These are phyloP conservation scores for Gadus macrocephalus DNA, from an alignment of 2,113 vertebrate genomes.

Conservation along the genomic window DNA sequence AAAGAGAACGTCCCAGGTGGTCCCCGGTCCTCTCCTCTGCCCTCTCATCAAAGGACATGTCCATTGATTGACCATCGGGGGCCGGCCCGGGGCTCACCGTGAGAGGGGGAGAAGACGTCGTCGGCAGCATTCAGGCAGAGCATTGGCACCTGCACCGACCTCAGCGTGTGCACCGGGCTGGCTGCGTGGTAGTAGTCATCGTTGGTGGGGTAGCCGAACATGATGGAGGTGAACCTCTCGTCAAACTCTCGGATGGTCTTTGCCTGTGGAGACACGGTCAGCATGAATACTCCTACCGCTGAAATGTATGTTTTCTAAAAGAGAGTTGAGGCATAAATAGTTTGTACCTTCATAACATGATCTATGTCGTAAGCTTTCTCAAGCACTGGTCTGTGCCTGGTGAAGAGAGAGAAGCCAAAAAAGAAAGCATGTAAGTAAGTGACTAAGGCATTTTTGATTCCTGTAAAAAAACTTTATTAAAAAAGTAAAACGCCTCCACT, in stretches of 20 bases:
- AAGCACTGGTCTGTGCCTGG: constrained; percentile 89
- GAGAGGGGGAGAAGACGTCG: constrained; percentile 93
- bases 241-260: constrained; percentile 96
- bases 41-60: not conserved
- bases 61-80: not conserved
- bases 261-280: constrained; percentile 70
- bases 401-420: constrained; percentile 36
- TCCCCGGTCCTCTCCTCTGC: too few relatives aligned
- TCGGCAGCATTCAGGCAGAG: constrained; percentile 94
- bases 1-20: too few relatives aligned
- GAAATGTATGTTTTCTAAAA: not conserved
- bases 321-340: not conserved
- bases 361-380: constrained; percentile 93
- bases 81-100: constrained; percentile 74
- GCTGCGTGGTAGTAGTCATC: constrained; percentile 96
- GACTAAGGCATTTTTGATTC: too few relatives aligned
- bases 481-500: too few relatives aligned
- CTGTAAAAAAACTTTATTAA: too few relatives aligned
- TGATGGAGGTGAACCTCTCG: constrained; percentile 91
- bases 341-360: constrained; percentile 91
- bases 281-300: not conserved
- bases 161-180: constrained; percentile 86
- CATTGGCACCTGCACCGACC: constrained; percentile 92
- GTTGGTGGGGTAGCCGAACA: constrained; percentile 93
- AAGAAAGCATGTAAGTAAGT: too few relatives aligned